phyloP scores from a whole-genome alignment of 2,113 vertebrate genomes.

The Etheostoma spectabile region DNA sequence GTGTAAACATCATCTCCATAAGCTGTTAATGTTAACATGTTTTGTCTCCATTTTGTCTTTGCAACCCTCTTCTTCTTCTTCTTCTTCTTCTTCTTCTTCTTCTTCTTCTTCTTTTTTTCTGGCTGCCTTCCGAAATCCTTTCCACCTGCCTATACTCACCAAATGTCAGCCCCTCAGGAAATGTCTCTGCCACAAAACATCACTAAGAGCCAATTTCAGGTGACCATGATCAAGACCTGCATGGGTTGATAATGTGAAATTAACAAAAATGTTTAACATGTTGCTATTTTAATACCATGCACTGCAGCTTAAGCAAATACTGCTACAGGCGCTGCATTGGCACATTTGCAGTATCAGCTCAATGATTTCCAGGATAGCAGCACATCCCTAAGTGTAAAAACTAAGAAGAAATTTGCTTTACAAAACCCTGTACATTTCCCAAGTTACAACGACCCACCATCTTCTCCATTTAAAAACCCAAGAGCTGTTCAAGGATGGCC shows the following conservation, averaged over 20 bases:
- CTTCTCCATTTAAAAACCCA: conserved; percentile 6
- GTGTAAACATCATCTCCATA: conserved; percentile 1
- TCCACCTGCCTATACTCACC: conserved; percentile 47
- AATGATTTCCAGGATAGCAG: conserved; percentile 35
- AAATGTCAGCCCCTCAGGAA: conserved; percentile 58
- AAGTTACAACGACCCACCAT: background rate
- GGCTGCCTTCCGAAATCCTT: conserved; percentile 39
- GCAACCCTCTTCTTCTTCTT: conserved; percentile 16
- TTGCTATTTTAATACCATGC: conserved; percentile 29
- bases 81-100: background rate
- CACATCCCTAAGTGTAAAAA: conserved; percentile 8
- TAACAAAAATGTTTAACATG: conserved; percentile 24
- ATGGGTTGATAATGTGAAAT: conserved; percentile 44
- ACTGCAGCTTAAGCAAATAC: conserved; percentile 43
- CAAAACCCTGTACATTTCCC: conserved; percentile 40
- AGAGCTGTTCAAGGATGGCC: conserved; percentile 28
- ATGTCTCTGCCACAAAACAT: conserved; percentile 34
- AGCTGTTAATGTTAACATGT: conserved; percentile 41
- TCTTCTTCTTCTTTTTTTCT: conserved; percentile 27
- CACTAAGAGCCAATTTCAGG: conserved; percentile 29
- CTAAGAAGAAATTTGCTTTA: conserved; percentile 12
- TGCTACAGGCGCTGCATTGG: conserved; percentile 37
- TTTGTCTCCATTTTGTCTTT: conserved; percentile 27
- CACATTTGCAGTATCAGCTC: conserved; percentile 20
- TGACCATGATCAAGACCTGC: conserved; percentile 43